Percentiles rank a stretch among this genome's conserved stretches.
phyloP scores from a whole-genome alignment of 2,888 invertebrate genomes.

The Pachycephus smyrnensis region DNA sequence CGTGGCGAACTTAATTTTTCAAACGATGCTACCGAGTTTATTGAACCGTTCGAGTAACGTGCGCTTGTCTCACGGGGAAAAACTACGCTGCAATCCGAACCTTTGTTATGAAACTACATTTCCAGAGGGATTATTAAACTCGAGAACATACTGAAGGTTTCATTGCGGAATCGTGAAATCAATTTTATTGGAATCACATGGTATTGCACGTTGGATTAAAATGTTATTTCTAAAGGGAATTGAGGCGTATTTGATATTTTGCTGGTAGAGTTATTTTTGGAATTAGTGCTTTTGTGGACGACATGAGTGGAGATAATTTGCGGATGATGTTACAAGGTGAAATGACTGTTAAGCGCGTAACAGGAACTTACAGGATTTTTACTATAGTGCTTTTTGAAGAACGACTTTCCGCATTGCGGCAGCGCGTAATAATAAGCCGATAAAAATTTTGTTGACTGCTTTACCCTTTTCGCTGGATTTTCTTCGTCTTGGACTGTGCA shows the following conservation, averaged over 20 bases:
- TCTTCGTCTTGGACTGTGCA: not conserved
- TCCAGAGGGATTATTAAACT: not conserved
- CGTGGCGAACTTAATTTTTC: conserved; percentile 37
- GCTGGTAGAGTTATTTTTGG: not conserved
- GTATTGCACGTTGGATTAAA: not conserved
- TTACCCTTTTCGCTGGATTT: not conserved
- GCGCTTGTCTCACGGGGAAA: not conserved
- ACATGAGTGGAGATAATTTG: not conserved
- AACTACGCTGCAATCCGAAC: not conserved
- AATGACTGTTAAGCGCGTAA: not conserved
- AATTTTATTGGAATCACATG: not conserved
- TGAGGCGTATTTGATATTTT: not conserved
- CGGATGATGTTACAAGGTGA: not conserved
- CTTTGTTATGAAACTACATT: not conserved
- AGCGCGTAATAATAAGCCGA: not conserved
- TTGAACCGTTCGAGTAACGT: not conserved
- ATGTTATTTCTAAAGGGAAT: not conserved
- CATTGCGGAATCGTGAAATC: not conserved
- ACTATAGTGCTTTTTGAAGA: not conserved
- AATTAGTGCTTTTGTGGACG: not conserved
- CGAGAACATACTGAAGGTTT: not conserved
- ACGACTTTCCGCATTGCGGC: not conserved
- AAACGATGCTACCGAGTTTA: conserved; percentile 17
- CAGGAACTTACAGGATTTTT: not conserved
- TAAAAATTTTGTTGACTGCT: not conserved